phyloP scores from a whole-genome alignment of 1,140 invertebrate genomes.

The Aphaenogaster rudis region DNA sequence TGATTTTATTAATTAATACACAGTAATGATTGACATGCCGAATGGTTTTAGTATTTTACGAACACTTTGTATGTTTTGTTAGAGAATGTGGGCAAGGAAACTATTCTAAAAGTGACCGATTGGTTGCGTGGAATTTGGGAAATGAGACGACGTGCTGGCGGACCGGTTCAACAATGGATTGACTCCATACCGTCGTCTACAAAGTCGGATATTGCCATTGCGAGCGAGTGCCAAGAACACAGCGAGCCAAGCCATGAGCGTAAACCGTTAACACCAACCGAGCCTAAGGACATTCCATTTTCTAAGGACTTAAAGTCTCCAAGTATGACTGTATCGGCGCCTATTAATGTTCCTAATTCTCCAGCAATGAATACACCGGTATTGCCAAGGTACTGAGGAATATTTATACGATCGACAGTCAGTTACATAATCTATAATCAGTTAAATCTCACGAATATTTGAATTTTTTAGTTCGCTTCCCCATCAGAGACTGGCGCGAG shows the following conservation, averaged over 20 bases:
- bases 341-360: conserved; percentile 81
- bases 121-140: conserved; percentile 85
- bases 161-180: conserved; percentile 87
- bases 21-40: neutral
- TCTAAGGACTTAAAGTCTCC: conserved; percentile 70
- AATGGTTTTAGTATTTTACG: neutral
- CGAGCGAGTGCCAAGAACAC: conserved; percentile 48
- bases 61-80: conserved; percentile 54
- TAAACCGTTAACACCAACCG: conserved; percentile 29
- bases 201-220: conserved; percentile 64
- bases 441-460: conserved; percentile 14
- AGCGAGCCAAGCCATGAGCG: neutral
- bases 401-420: neutral
- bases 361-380: conserved; percentile 77
- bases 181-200: conserved; percentile 84
- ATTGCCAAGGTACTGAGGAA: conserved; percentile 75
- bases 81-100: conserved; percentile 84
- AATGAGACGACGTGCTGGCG: conserved; percentile 82
- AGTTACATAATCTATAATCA: neutral
- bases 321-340: conserved; percentile 83
- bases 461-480: conserved; percentile 70
- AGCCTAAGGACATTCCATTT: conserved; percentile 71
- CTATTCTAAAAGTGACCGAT: conserved; percentile 82
- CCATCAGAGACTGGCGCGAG: conserved; percentile 84
- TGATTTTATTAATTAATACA: neutral